phyloP scores from a whole-genome alignment of 1,140 invertebrate genomes.

The Cardiocondyla obscurior region DNA sequence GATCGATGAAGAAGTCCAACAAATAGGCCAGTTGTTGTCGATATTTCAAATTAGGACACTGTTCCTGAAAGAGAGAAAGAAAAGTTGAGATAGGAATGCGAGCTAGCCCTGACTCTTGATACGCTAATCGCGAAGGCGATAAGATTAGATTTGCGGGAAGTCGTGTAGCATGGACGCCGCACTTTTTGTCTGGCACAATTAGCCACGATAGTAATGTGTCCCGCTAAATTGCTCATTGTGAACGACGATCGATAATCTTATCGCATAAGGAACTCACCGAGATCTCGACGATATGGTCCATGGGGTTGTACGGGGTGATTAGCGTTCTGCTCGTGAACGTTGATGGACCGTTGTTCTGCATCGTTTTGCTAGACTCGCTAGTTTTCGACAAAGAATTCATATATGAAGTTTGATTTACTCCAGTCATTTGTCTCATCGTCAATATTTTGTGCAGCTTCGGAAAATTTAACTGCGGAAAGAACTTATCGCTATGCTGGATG shows the following conservation, averaged over 20 bases:
- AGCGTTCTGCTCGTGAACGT: conserved; percentile 67
- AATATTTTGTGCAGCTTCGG: conserved; percentile 87
- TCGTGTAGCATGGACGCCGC: neutral
- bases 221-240: neutral
- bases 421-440: conserved; percentile 73
- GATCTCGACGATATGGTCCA: conserved; percentile 79
- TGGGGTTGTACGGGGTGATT: conserved; percentile 69
- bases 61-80: conserved; percentile 68
- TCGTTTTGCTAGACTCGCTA: neutral
- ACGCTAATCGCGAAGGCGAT: conserved; percentile 43
- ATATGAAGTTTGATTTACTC: conserved; percentile 77
- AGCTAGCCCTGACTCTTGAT: conserved; percentile 6
- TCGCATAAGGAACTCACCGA: conserved; percentile 69
- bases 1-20: conserved; percentile 88
- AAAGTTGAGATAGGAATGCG: neutral
- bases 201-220: neutral
- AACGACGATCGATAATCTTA: conserved; percentile 1
- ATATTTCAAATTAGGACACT: conserved; percentile 73
- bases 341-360: conserved; percentile 50
- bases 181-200: conserved; percentile 8
- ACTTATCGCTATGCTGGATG: conserved; percentile 86
- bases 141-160: conserved; percentile 57
- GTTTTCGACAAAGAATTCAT: neutral
- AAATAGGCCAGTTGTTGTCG: conserved; percentile 84
- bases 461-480: conserved; percentile 88